These are phyloP conservation scores for Heteropelma amictum DNA, from an alignment of 2,888 invertebrate species.

Conservation along the genomic window DNA sequence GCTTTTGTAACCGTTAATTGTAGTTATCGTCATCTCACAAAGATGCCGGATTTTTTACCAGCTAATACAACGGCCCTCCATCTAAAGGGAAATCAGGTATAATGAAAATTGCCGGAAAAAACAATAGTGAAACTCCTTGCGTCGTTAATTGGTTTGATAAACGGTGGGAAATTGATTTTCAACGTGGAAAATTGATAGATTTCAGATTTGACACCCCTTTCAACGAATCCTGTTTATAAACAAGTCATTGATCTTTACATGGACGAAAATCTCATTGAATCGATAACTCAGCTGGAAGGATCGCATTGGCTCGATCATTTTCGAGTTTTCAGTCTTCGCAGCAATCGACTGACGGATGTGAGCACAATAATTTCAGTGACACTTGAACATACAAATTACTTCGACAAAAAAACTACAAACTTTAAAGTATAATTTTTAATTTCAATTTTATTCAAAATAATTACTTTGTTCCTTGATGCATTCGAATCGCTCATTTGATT, in stretches of 20 bases:
- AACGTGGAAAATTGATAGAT: conserved; percentile 79
- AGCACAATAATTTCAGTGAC: conserved; percentile 51
- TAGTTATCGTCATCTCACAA: conserved; percentile 79
- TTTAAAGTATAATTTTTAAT: neutral
- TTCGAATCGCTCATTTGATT: neutral
- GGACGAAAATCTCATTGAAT: conserved; percentile 86
- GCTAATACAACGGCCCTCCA: conserved; percentile 83
- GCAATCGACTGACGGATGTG: conserved; percentile 87
- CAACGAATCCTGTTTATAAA: conserved; percentile 84
- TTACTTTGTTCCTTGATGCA: neutral
- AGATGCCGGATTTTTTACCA: conserved; percentile 83
- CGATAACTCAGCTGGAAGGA: conserved; percentile 85
- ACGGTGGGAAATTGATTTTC: no score
- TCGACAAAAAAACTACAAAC: neutral
- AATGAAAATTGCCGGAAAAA: neutral
- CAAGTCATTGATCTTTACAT: conserved; percentile 86
- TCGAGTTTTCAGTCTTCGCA: conserved; percentile 86
- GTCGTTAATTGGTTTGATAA: neutral
- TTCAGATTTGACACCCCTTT: conserved; percentile 81
- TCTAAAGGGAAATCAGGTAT: conserved; percentile 84
- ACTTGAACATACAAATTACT: neutral
- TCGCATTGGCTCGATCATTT: conserved; percentile 89
- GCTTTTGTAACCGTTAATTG: conserved; percentile 87
- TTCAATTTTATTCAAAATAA: neutral
- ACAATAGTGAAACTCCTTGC: neutral